These are phyloP conservation scores for Brachyptera risi DNA, from an alignment of 2,888 invertebrate genomes.

Conservation along the genomic window DNA sequence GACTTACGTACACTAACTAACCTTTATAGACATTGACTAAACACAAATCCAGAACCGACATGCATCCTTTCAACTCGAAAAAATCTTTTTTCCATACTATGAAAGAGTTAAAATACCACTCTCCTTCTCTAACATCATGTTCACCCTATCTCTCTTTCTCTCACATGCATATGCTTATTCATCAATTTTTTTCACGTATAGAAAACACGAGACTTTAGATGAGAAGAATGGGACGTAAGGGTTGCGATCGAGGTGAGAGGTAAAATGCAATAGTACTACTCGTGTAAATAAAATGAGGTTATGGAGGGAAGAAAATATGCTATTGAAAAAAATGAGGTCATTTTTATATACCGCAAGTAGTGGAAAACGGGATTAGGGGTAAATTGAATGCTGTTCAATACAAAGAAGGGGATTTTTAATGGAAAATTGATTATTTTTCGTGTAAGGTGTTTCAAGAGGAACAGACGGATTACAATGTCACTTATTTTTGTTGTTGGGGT, in stretches of 20 bases:
- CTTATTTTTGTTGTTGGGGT: background rate
- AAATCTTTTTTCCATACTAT: conserved; percentile 25
- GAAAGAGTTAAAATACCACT: conserved; percentile 11
- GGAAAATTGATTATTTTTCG: background rate
- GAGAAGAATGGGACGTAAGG: background rate
- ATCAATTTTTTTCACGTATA: conserved; percentile 20
- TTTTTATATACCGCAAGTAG: background rate
- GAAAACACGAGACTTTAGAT: conserved; percentile 20
- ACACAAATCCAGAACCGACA: conserved; percentile 20
- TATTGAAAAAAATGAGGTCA: conserved; percentile 6
- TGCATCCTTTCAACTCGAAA: conserved; percentile 23
- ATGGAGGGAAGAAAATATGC: conserved; percentile 13
- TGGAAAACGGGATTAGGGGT: conserved; percentile 12
- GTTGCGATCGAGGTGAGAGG: conserved; percentile 12
- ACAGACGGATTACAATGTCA: background rate
- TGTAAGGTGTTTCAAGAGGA: background rate
- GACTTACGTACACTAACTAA: conserved; percentile 25
- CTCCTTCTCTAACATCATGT: conserved; percentile 3
- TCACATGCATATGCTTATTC: conserved; percentile 24
- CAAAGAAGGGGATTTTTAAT: background rate
- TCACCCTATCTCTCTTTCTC: conserved; percentile 12
- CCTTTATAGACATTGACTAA: conserved; percentile 17
- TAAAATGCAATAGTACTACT: background rate
- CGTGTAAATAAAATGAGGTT: background rate
- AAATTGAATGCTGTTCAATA: too few relatives aligned